Evolutionary conservation across 1,140 invertebrate species (phyloP), one percentile per base, ranked within the genome.

Genomic region (Danaus plexippus): DNA sequence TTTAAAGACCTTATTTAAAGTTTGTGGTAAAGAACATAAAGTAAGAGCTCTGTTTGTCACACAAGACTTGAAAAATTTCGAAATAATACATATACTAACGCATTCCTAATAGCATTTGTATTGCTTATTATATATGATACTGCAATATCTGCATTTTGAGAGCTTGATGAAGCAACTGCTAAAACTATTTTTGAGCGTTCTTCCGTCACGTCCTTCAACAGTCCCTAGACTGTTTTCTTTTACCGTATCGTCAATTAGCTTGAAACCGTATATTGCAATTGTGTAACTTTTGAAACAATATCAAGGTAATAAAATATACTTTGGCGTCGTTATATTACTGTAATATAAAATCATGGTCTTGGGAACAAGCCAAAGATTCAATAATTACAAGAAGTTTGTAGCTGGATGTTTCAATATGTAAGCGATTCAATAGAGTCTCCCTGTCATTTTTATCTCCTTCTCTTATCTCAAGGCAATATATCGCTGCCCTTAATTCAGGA

Each of bases 341-440:
- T 7, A 43, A 48, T 11, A 87, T 70, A 61, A 74, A 81, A 8
- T 88, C 91, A 0, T 78, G 75, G 67, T 89, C 75, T 51, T 83
- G 77, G 0, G 90, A 88, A 62, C 92, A 92, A 9, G 87, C 89
- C 9, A 92, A 75, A 0, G 89, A 87, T 50, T 77, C 87, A 11
- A 91, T 72, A 58, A 92, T 88, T 8, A 89, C 83, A 0, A 88
- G 57, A 64, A 89, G 87, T 65, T 92, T 90, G 13, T 88, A 85
- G 5, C 82, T 73, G 1, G 88, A 79, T 1, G 71, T 77, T 59
- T 87, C 82, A 3, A 71, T 66, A 45, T 71, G 71, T 62, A 88
- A 81, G 57, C 87, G 78, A 0, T 78, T 65, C 22, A 77, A 80
- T 2, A 92, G 59, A 1, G 80, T 79, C 2, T 86, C 48, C 50